phyloP scores from a whole-genome alignment of 1,140 invertebrate genomes.

The Leptestheria dahalacensis region DNA sequence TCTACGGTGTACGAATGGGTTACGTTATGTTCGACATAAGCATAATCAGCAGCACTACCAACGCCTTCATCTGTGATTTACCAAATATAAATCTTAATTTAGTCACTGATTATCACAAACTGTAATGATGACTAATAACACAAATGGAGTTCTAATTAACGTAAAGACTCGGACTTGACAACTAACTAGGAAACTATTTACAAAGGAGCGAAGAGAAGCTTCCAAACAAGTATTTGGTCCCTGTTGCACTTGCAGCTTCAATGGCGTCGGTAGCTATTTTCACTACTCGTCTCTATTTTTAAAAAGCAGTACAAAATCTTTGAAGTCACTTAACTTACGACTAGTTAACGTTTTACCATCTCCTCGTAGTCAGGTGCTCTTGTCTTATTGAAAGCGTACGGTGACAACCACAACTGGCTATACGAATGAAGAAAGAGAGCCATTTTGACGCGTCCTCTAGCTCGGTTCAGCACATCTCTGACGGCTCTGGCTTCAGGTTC shows the following conservation, averaged over 20 bases:
- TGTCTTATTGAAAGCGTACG: constrained; percentile 61
- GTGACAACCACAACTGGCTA: constrained; percentile 68
- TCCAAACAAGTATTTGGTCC: constrained; percentile 18
- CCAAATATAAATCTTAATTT: too few species aligned
- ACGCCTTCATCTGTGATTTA: constrained; percentile 27
- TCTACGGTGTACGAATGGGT: constrained; percentile 31
- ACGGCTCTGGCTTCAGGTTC: constrained; percentile 68
- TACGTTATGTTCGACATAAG: constrained; percentile 26
- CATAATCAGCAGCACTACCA: constrained; percentile 32
- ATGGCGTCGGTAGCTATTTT: constrained; percentile 18
- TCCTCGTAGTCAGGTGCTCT: constrained; percentile 25
- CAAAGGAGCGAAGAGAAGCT: constrained; percentile 11
- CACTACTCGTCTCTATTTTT: constrained; percentile 18
- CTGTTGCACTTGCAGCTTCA: constrained; percentile 17
- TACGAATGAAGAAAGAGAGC: constrained; percentile 79
- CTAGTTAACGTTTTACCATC: constrained; percentile 20
- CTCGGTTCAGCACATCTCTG: constrained; percentile 39
- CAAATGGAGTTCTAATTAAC: too few species aligned
- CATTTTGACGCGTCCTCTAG: constrained; percentile 25
- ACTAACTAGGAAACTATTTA: too few species aligned
- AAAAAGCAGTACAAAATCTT: background rate
- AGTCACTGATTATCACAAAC: too few species aligned
- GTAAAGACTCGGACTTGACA: too few species aligned
- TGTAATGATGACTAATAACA: too few species aligned
- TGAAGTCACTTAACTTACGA: background rate